A percentile compares a stretch with the other conserved stretches of the same genome.
Conservation (phyloP, 2,113 vertebrate species). For the Scolopax mira region DNA sequence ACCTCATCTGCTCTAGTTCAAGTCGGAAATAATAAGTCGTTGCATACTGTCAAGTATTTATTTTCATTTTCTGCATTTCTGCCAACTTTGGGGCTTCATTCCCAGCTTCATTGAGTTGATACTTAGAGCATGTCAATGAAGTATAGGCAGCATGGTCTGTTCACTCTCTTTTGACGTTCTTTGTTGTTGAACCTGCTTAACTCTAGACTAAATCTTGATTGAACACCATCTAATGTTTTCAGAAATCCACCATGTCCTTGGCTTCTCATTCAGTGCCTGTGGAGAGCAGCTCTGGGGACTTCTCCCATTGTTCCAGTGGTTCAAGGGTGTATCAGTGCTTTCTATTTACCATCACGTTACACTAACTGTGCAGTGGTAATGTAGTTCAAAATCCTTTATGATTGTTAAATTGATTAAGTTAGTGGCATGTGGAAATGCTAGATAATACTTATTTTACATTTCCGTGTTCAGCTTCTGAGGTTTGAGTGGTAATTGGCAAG, state of each 20-base stretch:
- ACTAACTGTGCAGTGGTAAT: background rate
- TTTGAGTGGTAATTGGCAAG: background rate
- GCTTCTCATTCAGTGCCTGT: background rate
- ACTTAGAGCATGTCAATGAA: background rate
- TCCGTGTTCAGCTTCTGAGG: background rate
- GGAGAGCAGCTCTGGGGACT: background rate
- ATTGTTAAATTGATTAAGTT: background rate
- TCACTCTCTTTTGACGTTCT: background rate
- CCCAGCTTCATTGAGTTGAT: background rate
- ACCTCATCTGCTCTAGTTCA: background rate
- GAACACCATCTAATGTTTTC: background rate
- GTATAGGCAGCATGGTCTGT: accelerated
- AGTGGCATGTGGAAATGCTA: background rate
- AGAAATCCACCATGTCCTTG: background rate
- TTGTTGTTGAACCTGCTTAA: background rate
- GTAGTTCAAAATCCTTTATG: background rate
- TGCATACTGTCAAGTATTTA: background rate
- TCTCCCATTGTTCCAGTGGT: background rate
- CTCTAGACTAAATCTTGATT: background rate
- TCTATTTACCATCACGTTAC: accelerated
- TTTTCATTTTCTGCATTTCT: background rate
- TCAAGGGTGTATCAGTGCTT: background rate
- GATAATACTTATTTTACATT: background rate
- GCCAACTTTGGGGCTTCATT: background rate
- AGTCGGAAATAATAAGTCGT: background rate